A percentile compares a stretch with the other conserved stretches of the same genome.
These are phyloP conservation scores for Cyprinodon tularosa DNA, from an alignment of 2,113 vertebrate species.

Conservation along the genomic window DNA sequence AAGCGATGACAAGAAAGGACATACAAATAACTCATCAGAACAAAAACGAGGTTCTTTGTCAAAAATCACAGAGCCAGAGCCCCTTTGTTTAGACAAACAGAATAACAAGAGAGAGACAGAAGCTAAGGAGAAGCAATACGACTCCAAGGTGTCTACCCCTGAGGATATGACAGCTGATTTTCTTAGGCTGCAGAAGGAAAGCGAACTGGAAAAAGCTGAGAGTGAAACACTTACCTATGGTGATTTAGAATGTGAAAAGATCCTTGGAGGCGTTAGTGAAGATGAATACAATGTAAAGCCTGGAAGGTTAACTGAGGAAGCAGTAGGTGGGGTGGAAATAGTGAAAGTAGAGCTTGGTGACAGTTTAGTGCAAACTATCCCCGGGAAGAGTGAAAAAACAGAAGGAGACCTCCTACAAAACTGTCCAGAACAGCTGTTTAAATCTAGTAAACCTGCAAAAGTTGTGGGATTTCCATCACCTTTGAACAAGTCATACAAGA, in stretches of 20 bases:
- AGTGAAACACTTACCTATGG: slow-evolving; percentile 24
- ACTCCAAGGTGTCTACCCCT: slow-evolving; percentile 79
- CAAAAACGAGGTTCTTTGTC: background rate
- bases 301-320: slow-evolving; percentile 12
- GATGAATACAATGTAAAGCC: slow-evolving; percentile 10
- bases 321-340: slow-evolving; percentile 5
- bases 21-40: slow-evolving; percentile 27
- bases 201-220: slow-evolving; percentile 10
- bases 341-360: slow-evolving; percentile 15
- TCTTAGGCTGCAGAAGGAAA: slow-evolving; percentile 58
- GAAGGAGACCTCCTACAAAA: slow-evolving; percentile 16
- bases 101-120: slow-evolving; percentile 21
- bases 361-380: slow-evolving; percentile 8
- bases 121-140: slow-evolving; percentile 29
- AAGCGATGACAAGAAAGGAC: slow-evolving; percentile 63
- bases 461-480: slow-evolving; percentile 76
- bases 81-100: slow-evolving; percentile 6
- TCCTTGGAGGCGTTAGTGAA: slow-evolving; percentile 2
- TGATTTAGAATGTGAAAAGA: slow-evolving; percentile 39
- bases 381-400: background rate
- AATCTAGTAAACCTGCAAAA: slow-evolving; percentile 71
- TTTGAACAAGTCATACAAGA: slow-evolving; percentile 78
- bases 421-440: slow-evolving; percentile 15
- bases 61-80: slow-evolving; percentile 11
- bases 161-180: slow-evolving; percentile 79